Evolutionary conservation across 2,113 vertebrate genomes (phyloP).

Genomic region (Bos taurus): DNA sequence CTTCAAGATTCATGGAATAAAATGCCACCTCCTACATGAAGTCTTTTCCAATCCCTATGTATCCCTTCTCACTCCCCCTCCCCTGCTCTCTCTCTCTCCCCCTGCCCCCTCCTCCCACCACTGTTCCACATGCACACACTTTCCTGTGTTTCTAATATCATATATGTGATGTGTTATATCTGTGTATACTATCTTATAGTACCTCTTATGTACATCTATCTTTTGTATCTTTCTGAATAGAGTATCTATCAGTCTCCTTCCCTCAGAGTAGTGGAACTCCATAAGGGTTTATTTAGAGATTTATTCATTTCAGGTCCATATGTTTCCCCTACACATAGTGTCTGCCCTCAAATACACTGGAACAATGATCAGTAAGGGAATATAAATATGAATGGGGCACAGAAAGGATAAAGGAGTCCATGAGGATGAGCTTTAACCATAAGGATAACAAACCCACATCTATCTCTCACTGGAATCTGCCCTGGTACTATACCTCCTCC

Average conservation of each 20-base stretch:
- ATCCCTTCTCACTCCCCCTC: not conserved
- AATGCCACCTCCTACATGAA: not conserved
- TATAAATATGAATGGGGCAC: not conserved
- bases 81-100: not conserved
- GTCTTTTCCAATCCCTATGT: not conserved
- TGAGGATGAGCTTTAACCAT: not conserved
- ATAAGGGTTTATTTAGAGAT: not conserved
- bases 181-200: not conserved
- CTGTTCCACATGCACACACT: not conserved
- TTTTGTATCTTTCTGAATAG: not conserved
- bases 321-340: not conserved
- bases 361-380: not conserved
- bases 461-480: not conserved
- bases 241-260: not conserved
- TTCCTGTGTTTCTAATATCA: not conserved
- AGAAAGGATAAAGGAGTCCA: not conserved
- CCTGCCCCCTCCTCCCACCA: accelerated
- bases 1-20: not conserved
- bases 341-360: not conserved
- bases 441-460: not conserved
- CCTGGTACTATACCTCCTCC: not conserved
- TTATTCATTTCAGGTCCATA: not conserved
- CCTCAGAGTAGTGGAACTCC: not conserved
- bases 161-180: not conserved
- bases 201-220: not conserved